Evolutionary conservation across 1,140 invertebrate genomes (phyloP).

Genomic region (Drosophila ambigua): DNA sequence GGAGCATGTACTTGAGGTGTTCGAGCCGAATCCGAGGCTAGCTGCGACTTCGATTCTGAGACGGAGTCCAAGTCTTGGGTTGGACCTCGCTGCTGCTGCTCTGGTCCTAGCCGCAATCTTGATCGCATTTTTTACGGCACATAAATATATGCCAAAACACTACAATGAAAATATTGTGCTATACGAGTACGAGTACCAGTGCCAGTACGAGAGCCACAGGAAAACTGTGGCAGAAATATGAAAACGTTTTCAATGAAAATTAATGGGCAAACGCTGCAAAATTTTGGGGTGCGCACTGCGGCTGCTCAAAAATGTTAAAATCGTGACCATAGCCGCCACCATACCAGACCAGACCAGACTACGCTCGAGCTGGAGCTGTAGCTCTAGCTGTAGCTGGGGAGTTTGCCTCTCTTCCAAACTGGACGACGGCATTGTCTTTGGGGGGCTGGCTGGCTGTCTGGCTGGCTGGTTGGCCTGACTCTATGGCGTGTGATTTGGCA

Average conservation of each 20-base stretch:
- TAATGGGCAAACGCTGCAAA: constrained; percentile 80
- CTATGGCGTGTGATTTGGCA: constrained; percentile 78
- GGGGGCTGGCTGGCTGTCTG: constrained; percentile 9
- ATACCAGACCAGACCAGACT: neutral
- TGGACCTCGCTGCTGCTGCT: constrained; percentile 50
- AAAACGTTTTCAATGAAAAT: constrained; percentile 83
- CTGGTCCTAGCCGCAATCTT: constrained; percentile 68
- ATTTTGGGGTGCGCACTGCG: constrained; percentile 79
- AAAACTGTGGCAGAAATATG: constrained; percentile 78
- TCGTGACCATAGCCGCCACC: constrained; percentile 68
- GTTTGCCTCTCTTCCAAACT: constrained; percentile 23
- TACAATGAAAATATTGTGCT: constrained; percentile 81
- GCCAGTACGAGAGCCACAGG: constrained; percentile 32
- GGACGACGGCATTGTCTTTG: constrained; percentile 68
- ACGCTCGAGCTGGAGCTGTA: constrained; percentile 17
- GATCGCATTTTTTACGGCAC: constrained; percentile 82
- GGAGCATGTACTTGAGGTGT: constrained; percentile 45
- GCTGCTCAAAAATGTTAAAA: constrained; percentile 82
- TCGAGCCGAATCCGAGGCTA: constrained; percentile 24
- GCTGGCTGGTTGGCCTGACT: constrained; percentile 1
- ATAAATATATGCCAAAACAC: constrained; percentile 83
- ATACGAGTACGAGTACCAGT: constrained; percentile 59
- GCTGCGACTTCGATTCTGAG: constrained; percentile 18
- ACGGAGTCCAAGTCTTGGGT: constrained; percentile 31
- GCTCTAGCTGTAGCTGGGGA: constrained; percentile 28